Evolutionary conservation across 2,797 vertebrate species (phyloP).

Genomic region (Emydoidea blandingii): DNA sequence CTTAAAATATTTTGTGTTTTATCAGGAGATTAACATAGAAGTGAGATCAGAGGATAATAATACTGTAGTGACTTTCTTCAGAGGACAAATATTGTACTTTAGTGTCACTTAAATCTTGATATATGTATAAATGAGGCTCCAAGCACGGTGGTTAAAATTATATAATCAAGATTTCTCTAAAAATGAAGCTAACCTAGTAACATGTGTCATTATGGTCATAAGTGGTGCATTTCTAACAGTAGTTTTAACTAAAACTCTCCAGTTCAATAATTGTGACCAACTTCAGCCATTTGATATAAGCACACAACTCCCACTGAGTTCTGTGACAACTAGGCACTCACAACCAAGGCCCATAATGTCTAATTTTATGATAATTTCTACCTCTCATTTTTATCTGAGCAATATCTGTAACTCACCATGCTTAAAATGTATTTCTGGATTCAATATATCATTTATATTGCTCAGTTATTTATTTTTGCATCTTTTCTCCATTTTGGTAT

Average conservation of each 20-base stretch:
- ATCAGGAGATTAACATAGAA: not conserved
- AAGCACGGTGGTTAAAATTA: not conserved
- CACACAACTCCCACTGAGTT: not conserved
- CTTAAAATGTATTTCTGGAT: not conserved
- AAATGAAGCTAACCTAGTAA: not conserved
- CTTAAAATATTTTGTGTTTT: not conserved
- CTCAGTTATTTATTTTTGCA: constrained; percentile 2
- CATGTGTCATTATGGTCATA: not conserved
- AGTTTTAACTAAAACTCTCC: constrained; percentile 64
- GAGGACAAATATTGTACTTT: constrained; percentile 29
- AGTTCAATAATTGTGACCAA: not conserved
- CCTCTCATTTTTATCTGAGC: not conserved
- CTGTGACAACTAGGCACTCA: not conserved
- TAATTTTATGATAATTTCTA: not conserved
- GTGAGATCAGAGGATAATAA: constrained; percentile 49
- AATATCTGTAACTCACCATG: not conserved
- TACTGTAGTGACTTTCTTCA: not conserved
- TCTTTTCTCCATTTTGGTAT: not conserved
- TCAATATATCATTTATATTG: not conserved
- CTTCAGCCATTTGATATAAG: not conserved
- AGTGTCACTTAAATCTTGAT: not conserved
- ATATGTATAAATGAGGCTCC: not conserved
- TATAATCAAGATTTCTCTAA: not conserved
- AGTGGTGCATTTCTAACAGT: constrained; percentile 28
- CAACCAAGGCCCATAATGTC: constrained; percentile 1